A percentile compares a stretch with the other conserved stretches of the same genome.
Evolutionary conservation across 2,888 invertebrate species (phyloP).

Genomic region (Clitarchus hookeri): DNA sequence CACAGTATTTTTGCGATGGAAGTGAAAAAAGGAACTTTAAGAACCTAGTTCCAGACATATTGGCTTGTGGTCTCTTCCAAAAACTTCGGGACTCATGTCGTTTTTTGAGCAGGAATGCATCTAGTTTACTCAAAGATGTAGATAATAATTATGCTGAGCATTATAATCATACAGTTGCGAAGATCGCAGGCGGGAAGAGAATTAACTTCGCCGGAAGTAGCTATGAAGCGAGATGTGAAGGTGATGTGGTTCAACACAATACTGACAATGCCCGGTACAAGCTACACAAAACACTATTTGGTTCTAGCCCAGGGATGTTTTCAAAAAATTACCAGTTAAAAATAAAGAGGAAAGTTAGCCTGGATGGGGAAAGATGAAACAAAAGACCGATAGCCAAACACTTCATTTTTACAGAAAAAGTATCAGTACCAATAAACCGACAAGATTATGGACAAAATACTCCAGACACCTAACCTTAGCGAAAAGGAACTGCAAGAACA

Average conservation of each 20-base stretch:
- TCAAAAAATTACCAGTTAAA: neutral
- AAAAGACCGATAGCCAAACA: neutral
- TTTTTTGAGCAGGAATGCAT: neutral
- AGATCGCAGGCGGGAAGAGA: neutral
- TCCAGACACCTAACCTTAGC: neutral
- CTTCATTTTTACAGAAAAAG: neutral
- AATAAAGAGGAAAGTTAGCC: neutral
- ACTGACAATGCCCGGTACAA: neutral
- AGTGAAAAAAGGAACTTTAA: neutral
- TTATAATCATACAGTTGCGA: neutral
- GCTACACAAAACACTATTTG: too few species aligned
- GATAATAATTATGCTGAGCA: neutral
- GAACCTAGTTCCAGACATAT: neutral
- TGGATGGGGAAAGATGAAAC: neutral
- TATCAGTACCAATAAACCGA: neutral
- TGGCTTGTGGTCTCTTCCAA: neutral
- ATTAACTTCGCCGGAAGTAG: neutral
- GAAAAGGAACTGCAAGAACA: neutral
- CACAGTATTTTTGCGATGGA: neutral
- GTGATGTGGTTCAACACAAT: neutral
- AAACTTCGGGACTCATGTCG: neutral
- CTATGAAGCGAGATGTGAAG: neutral
- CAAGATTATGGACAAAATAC: slow-evolving; percentile 17
- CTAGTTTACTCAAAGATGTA: neutral
- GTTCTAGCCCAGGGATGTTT: neutral